Evolutionary conservation across 1,140 invertebrate genomes (phyloP), one percentile per base, ranked within the genome.

Genomic region (Drosophila grimshawi): DNA sequence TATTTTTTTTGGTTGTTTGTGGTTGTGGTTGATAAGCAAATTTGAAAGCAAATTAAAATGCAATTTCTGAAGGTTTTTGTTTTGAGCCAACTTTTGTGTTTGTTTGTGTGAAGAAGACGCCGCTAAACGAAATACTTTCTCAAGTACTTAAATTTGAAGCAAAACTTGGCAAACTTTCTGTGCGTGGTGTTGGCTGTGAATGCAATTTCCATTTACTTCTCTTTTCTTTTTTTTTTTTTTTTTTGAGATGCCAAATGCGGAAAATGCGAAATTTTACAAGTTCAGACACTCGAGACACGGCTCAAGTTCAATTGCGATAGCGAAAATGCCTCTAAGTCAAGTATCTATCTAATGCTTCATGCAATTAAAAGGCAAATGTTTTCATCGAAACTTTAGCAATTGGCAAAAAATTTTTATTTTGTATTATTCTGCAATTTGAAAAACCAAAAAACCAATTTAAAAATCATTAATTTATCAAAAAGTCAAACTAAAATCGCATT

Each of bases 31-130:
- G 51, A 48, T 69, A 69, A 76, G 67, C 69, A 60, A 80, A 88
- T 79, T 88, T 88, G 79, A 88, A 83, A 76, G 75, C 83, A 79
- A 83, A 88, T 88, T 88, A 83, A 88, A 88, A 88, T 78, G 80
- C 81, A 88, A 83, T 88, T 83, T 88, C 73, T 63, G 72, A 77
- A 83, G 76, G 7, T 39, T 29, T 4, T 41, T 56, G 4, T 79
- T 81, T 81, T 55, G 72, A 60, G 60, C 67, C 72, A 83, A 66
- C 43, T 69, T 46, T 78, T 78, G 67, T 59, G 43, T 43, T 32
- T 10, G 7, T 53, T 35, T 52, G 35, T 52, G 41, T 43, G 46
- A 33, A n/a, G 8, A 3, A 53, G 51, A 30, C 30, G 29, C 37
- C 32, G 77, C 81, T 70, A 76, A 81, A 80, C 83, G 66, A 71